These are phyloP conservation scores for Platichthys stellatus DNA, from an alignment of 2,113 vertebrate species.

Conservation along the genomic window DNA sequence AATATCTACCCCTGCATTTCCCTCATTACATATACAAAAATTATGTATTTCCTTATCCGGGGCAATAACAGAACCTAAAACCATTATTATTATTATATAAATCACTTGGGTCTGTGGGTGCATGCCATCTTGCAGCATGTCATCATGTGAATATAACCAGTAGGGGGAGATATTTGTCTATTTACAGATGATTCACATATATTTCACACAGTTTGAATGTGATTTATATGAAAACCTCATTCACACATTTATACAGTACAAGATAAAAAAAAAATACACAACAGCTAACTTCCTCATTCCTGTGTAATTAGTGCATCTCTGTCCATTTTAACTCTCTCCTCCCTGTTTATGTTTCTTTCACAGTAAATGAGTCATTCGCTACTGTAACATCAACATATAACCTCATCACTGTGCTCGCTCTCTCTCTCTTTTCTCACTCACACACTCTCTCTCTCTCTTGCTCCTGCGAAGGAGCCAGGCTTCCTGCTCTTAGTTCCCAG, in stretches of 20 bases:
- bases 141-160: conserved; percentile 16
- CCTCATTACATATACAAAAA: background rate
- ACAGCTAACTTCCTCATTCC: background rate
- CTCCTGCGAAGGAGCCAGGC: conserved; percentile 69
- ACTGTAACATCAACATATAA: conserved; percentile 10
- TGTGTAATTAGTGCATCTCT: background rate
- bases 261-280: background rate
- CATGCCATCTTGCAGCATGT: background rate
- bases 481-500: conserved; percentile 82
- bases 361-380: conserved; percentile 42
- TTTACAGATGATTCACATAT: background rate
- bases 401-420: conserved; percentile 4
- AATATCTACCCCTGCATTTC: background rate
- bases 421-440: background rate
- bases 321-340: background rate
- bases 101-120: background rate
- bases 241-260: conserved; percentile 17
- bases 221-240: too few species aligned
- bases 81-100: background rate
- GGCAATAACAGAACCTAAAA: background rate
- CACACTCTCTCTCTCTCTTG: conserved; percentile 3
- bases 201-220: conserved; percentile 8
- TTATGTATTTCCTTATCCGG: too few species aligned
- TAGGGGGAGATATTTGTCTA: conserved; percentile 51
- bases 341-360: background rate